phyloP scores from a whole-genome alignment of 2,113 vertebrate genomes.

The Anolis sagrei region DNA sequence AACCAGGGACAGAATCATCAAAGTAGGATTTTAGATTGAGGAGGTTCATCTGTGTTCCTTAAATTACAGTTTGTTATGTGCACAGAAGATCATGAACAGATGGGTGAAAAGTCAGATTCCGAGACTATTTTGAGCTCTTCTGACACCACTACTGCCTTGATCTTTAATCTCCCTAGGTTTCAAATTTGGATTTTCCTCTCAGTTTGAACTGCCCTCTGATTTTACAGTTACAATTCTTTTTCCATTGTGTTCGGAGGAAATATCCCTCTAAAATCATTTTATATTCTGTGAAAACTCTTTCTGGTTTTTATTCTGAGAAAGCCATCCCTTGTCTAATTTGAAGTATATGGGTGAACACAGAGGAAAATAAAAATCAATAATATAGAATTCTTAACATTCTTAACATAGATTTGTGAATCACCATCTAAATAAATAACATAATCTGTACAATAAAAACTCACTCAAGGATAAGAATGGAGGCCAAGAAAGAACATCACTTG shows the following conservation, averaged over 20 bases:
- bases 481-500: neutral
- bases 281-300: neutral
- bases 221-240: neutral
- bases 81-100: neutral
- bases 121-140: neutral
- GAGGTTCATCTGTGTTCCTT: neutral
- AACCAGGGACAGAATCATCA: neutral
- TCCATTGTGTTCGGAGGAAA: neutral
- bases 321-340: neutral
- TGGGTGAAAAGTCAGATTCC: neutral
- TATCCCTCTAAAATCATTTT: neutral
- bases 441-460: slow-evolving; percentile 4
- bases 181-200: neutral
- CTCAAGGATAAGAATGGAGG: neutral
- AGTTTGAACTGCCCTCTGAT: neutral
- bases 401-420: neutral
- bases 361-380: neutral
- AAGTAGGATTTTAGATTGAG: neutral
- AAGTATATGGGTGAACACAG: neutral
- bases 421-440: slow-evolving; percentile 18
- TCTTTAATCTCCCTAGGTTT: neutral
- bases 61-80: neutral
- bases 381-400: neutral
- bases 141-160: neutral
- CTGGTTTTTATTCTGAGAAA: neutral